These are phyloP conservation scores for Microtus montanus DNA, from an alignment of 2,113 vertebrate species.

Conservation along the genomic window DNA sequence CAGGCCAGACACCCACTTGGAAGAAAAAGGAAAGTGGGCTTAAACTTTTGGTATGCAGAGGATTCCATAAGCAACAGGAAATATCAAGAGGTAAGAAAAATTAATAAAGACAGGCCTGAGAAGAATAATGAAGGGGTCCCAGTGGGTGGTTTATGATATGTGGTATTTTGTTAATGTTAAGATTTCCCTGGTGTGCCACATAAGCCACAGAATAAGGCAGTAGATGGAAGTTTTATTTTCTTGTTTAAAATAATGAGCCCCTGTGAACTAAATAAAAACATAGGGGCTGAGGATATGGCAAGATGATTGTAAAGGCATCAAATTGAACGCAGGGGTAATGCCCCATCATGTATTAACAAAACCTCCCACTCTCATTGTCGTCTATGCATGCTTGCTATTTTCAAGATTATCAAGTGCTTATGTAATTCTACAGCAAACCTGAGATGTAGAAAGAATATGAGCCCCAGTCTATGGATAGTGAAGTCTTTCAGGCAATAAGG, in stretches of 20 bases:
- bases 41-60: conserved; percentile 40
- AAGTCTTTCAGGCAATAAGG: neutral
- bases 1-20: neutral
- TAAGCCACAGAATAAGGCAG: conserved; percentile 43
- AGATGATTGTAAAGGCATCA: conserved; percentile 44
- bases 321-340: neutral
- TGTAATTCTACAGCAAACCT: neutral
- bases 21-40: conserved; percentile 6
- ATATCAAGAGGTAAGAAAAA: conserved; percentile 54
- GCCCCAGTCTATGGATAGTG: neutral
- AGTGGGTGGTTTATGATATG: conserved; percentile 46
- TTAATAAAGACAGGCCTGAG: conserved; percentile 42
- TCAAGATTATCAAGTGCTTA: neutral
- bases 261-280: conserved; percentile 53
- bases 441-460: neutral
- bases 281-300: neutral
- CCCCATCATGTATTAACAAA: neutral
- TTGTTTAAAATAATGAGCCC: conserved; percentile 48
- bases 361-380: neutral
- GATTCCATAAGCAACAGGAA: conserved; percentile 31
- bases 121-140: conserved; percentile 56
- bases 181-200: conserved; percentile 57
- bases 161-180: conserved; percentile 77
- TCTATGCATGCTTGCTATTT: conserved; percentile 9
- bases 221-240: conserved; percentile 72